phyloP scores from a whole-genome alignment of 2,113 vertebrate species.

The Rhynchomys soricoides region DNA sequence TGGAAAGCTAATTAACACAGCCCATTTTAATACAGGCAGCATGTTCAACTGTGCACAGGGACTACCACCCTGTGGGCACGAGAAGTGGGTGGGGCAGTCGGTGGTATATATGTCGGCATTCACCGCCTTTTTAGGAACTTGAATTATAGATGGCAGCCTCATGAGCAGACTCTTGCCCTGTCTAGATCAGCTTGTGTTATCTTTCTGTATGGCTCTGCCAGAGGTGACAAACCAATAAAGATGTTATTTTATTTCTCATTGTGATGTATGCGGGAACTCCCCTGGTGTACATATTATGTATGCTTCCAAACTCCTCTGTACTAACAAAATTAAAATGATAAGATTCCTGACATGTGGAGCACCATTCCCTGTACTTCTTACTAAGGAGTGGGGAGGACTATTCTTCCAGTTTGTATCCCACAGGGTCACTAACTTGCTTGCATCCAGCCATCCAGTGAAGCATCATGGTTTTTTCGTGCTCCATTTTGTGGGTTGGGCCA shows the following conservation, averaged over 20 bases:
- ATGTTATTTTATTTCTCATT: background rate
- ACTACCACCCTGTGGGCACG: rapidly evolving
- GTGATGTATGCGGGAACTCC: background rate
- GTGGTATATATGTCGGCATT: background rate
- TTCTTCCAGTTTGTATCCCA: background rate
- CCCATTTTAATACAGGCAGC: background rate
- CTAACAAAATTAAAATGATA: background rate
- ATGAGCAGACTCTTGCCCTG: background rate
- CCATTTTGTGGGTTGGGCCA: rapidly evolving
- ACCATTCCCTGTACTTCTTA: background rate
- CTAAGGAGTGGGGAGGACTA: background rate
- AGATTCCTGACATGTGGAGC: background rate
- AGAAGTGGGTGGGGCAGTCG: background rate
- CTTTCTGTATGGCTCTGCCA: background rate
- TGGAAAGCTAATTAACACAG: background rate
- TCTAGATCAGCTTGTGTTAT: background rate
- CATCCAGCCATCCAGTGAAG: background rate
- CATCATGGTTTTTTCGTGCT: rapidly evolving
- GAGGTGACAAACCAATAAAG: background rate
- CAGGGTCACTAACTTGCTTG: background rate
- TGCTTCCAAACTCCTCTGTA: background rate
- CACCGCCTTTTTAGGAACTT: background rate
- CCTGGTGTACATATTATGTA: rapidly evolving
- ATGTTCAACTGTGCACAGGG: background rate
- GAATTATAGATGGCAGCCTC: background rate